These are phyloP conservation scores for Macropis europaea DNA, from an alignment of 2,888 invertebrate species.

Conservation along the genomic window DNA sequence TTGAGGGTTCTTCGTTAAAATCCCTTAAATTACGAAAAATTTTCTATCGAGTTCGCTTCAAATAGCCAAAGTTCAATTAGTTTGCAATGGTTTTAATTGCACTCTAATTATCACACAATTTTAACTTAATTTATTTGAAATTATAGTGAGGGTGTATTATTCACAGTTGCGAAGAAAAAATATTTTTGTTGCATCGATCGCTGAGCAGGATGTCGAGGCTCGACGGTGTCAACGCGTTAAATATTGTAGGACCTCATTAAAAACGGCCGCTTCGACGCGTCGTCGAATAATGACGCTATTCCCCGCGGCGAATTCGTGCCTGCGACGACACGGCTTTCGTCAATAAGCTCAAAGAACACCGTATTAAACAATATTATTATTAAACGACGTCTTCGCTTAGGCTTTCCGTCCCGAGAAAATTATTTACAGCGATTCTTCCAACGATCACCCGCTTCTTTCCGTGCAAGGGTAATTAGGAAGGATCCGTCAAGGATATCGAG, in stretches of 20 bases:
- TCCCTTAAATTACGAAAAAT: too few species aligned
- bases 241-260: constrained; percentile 74
- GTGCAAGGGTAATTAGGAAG: not conserved
- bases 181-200: constrained; percentile 9
- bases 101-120: too few species aligned
- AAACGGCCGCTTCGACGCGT: constrained; percentile 59
- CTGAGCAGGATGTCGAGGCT: not conserved
- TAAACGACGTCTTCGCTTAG: constrained; percentile 6
- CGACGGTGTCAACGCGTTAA: constrained; percentile 52
- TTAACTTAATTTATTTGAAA: too few species aligned
- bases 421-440: not conserved
- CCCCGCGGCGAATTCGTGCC: constrained; percentile 37
- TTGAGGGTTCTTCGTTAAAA: too few species aligned
- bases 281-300: constrained; percentile 54
- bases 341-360: constrained; percentile 48
- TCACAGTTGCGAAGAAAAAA: not conserved
- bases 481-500: not conserved
- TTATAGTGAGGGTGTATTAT: too few species aligned
- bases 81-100: too few species aligned
- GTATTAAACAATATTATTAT: constrained; percentile 35
- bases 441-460: not conserved
- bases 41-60: too few species aligned
- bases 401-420: not conserved
- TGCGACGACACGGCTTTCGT: constrained; percentile 29
- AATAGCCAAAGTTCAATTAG: too few species aligned